A percentile compares a stretch with the other conserved stretches of the same genome.
Evolutionary conservation across 2,797 vertebrate species (phyloP).

Genomic region (Sebastes wilsoni): DNA sequence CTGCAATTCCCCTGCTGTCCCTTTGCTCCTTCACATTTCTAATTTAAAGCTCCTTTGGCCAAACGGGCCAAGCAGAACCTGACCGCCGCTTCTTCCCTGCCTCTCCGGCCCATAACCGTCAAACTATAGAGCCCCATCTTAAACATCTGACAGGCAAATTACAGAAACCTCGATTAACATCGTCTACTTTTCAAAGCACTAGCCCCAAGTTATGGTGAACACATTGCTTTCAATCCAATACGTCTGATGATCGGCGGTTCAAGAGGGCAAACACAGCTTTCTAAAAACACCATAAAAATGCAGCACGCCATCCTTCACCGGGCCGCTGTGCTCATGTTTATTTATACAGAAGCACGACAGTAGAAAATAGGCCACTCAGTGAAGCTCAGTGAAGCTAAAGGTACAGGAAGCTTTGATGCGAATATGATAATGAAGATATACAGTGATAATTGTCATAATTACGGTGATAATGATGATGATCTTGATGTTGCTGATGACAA

Average conservation of each 20-base stretch:
- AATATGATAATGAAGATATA: conserved; percentile 40
- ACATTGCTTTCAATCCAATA: conserved; percentile 7
- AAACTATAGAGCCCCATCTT: conserved; percentile 28
- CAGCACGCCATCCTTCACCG: neutral
- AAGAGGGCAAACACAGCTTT: conserved; percentile 38
- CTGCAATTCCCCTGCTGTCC: conserved; percentile 48
- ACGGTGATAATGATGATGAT: conserved; percentile 46
- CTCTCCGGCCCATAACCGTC: neutral
- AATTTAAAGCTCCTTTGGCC: conserved; percentile 67
- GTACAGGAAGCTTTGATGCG: neutral
- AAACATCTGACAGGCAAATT: conserved; percentile 35
- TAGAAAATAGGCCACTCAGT: conserved; percentile 3
- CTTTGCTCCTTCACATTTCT: conserved; percentile 54
- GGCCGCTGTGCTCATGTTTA: conserved; percentile 46
- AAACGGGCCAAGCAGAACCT: conserved; percentile 46
- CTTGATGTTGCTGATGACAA: conserved; percentile 44
- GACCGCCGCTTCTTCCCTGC: conserved; percentile 11
- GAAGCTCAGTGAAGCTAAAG: conserved; percentile 11
- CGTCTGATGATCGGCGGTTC: conserved; percentile 2
- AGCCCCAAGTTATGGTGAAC: conserved; percentile 7
- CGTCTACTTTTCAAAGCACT: conserved; percentile 24
- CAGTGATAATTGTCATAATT: conserved; percentile 43
- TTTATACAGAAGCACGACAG: conserved; percentile 16
- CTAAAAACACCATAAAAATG: conserved; percentile 35
- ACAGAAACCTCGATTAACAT: conserved; percentile 29